Evolutionary conservation across 1,140 invertebrate species (phyloP).

Genomic region (Solen grandis): DNA sequence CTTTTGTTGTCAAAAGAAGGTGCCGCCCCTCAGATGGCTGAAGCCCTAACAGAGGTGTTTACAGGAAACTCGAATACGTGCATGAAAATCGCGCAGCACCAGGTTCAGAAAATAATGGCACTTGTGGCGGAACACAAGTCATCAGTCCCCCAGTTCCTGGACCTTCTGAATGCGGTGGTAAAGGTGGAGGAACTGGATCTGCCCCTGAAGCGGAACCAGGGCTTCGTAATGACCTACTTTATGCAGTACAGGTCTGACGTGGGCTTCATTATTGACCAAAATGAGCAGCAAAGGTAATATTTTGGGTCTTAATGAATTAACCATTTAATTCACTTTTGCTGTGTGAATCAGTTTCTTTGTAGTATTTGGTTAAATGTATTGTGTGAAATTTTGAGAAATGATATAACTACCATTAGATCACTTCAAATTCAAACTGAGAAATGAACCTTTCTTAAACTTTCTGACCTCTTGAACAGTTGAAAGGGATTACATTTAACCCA

Average conservation of each 20-base stretch:
- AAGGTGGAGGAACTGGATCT: constrained; percentile 78
- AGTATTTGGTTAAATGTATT: not conserved
- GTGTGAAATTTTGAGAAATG: too few relatives aligned
- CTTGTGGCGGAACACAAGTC: constrained; percentile 70
- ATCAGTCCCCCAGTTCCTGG: constrained; percentile 76
- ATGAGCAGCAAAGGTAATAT: constrained; percentile 70
- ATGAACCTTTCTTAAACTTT: too few relatives aligned
- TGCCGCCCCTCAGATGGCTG: constrained; percentile 72
- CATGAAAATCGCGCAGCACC: constrained; percentile 73
- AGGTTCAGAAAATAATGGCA: constrained; percentile 76
- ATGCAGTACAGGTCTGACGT: constrained; percentile 77
- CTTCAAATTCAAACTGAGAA: too few relatives aligned
- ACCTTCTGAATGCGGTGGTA: constrained; percentile 76
- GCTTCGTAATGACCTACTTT: constrained; percentile 80
- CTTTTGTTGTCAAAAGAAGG: constrained; percentile 73
- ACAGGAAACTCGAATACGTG: constrained; percentile 77
- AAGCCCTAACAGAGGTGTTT: constrained; percentile 77
- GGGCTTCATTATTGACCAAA: constrained; percentile 71
- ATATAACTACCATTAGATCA: too few relatives aligned
- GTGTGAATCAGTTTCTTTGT: not conserved
- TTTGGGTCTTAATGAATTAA: too few relatives aligned
- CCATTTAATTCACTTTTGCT: not conserved
- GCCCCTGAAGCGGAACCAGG: constrained; percentile 79
- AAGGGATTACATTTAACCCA: too few relatives aligned
- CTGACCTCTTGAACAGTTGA: too few relatives aligned